Evolutionary conservation across 2,888 invertebrate species (phyloP).

Genomic region (Lycophotia porphyrea): DNA sequence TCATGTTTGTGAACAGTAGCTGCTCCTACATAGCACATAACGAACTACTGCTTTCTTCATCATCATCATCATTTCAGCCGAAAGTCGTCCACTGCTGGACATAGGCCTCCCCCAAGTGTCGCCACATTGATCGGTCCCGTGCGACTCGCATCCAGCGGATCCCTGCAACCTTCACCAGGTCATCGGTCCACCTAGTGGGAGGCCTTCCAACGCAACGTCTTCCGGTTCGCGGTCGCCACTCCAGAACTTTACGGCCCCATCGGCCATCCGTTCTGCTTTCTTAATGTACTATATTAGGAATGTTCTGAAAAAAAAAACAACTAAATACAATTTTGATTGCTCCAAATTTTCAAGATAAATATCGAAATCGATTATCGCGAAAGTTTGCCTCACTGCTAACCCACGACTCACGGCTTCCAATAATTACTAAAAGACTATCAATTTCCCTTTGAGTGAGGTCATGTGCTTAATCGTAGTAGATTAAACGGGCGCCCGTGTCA

Average conservation of each 20-base stretch:
- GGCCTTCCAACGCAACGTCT: too few relatives aligned
- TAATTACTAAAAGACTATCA: constrained; percentile 68
- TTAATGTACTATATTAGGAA: neutral
- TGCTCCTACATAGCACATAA: neutral
- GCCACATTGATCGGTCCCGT: too few relatives aligned
- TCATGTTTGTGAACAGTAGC: neutral
- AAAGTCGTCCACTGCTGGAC: too few relatives aligned
- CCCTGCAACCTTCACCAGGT: too few relatives aligned
- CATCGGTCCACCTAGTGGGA: too few relatives aligned
- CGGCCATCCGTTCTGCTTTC: too few relatives aligned
- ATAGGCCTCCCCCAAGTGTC: too few relatives aligned
- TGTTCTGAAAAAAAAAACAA: neutral
- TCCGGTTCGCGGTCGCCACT: too few relatives aligned
- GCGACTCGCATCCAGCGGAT: too few relatives aligned
- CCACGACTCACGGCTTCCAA: constrained; percentile 43
- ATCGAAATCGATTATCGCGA: neutral
- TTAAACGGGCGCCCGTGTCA: constrained; percentile 73
- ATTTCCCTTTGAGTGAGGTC: constrained; percentile 69
- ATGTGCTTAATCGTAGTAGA: constrained; percentile 74
- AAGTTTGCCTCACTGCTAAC: constrained; percentile 18
- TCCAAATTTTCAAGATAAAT: constrained; percentile 2
- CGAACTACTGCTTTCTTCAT: neutral
- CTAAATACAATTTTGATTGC: neutral
- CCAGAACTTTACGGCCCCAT: too few relatives aligned
- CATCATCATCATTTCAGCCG: too few relatives aligned